These are phyloP conservation scores for Rhodophaea formosa DNA, from an alignment of 2,888 invertebrate species.

Conservation along the genomic window DNA sequence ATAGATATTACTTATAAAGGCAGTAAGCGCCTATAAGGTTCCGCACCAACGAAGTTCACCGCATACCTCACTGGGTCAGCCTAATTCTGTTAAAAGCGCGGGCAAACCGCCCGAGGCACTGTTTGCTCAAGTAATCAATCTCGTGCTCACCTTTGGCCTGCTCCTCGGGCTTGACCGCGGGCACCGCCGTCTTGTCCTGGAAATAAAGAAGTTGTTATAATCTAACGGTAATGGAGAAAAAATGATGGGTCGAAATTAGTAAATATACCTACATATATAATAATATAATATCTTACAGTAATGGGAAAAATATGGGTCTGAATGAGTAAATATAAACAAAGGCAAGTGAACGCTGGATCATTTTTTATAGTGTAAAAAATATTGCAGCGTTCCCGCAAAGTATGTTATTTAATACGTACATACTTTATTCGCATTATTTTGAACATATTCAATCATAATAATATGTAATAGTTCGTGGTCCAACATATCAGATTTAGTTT, in stretches of 20 bases:
- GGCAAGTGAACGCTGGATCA: not conserved
- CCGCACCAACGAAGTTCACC: slow-evolving; percentile 23
- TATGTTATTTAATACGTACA: no score
- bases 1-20: no score
- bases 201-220: slow-evolving; percentile 22
- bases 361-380: no score
- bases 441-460: no score
- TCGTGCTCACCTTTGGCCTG: slow-evolving; percentile 68
- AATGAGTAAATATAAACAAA: not conserved
- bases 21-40: no score
- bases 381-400: no score
- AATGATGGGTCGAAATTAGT: not conserved
- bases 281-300: not conserved
- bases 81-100: slow-evolving; percentile 32
- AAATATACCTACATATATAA: no score
- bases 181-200: slow-evolving; percentile 58
- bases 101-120: slow-evolving; percentile 36
- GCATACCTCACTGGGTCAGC: slow-evolving; percentile 35
- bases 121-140: slow-evolving; percentile 36
- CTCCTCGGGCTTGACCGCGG: slow-evolving; percentile 59
- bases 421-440: no score
- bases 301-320: not conserved
- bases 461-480: no score
- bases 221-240: not conserved
- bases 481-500: no score